phyloP scores from a whole-genome alignment of 2,888 invertebrate species.

The Orthosia incerta region DNA sequence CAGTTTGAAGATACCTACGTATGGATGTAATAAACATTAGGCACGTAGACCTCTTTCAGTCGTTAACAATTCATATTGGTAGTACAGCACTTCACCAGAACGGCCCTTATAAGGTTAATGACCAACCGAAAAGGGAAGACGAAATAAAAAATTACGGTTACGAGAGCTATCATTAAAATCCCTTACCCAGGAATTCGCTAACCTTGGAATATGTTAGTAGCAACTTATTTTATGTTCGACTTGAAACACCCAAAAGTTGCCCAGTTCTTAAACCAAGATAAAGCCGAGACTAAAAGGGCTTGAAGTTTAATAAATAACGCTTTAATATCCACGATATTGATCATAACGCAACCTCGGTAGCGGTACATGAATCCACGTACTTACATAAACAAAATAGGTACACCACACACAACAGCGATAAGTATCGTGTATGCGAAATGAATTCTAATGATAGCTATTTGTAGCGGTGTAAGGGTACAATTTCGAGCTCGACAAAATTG shows the following conservation, averaged over 20 bases:
- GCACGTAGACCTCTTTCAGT: constrained; percentile 30
- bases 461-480: constrained; percentile 67
- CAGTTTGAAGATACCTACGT: background rate
- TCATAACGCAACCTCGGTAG: constrained; percentile 62
- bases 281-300: constrained; percentile 49
- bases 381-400: constrained; percentile 70
- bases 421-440: constrained; percentile 75
- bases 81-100: constrained; percentile 54
- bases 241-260: constrained; percentile 54
- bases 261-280: constrained; percentile 61
- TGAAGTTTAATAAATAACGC: constrained; percentile 61
- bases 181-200: constrained; percentile 64
- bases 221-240: constrained; percentile 63
- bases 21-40: constrained; percentile 24
- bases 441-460: constrained; percentile 76
- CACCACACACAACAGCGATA: constrained; percentile 69
- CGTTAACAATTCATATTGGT: constrained; percentile 57
- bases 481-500: constrained; percentile 72
- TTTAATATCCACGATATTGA: constrained; percentile 66
- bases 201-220: constrained; percentile 66
- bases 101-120: constrained; percentile 64
- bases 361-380: constrained; percentile 66
- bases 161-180: constrained; percentile 69
- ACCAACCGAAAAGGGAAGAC: constrained; percentile 63
- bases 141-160: constrained; percentile 70